These are phyloP conservation scores for Notarius lentiginosus DNA, from an alignment of 2,113 vertebrate species.

Conservation along the genomic window DNA sequence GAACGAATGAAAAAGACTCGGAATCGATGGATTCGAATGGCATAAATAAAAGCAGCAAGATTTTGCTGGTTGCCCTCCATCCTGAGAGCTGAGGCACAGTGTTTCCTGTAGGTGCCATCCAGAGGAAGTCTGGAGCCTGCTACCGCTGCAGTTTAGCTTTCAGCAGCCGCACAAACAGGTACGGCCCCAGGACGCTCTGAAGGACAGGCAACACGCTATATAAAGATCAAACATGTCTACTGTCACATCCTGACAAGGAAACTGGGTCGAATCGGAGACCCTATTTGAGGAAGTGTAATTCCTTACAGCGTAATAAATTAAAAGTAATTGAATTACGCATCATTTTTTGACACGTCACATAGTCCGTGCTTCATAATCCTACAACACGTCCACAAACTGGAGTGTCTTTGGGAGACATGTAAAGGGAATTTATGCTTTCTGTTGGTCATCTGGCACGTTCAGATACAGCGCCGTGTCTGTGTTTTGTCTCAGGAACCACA, in stretches of 20 bases:
- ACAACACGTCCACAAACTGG: neutral
- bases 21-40: conserved; percentile 20
- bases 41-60: conserved; percentile 50
- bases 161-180: conserved; percentile 59
- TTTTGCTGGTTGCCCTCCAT: conserved; percentile 55
- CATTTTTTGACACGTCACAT: neutral
- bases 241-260: conserved; percentile 47
- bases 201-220: conserved; percentile 59
- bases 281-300: conserved; percentile 32
- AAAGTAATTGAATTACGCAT: neutral
- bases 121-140: conserved; percentile 70
- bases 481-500: conserved; percentile 9
- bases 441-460: neutral
- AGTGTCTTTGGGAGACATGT: neutral
- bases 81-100: conserved; percentile 56
- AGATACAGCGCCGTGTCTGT: conserved; percentile 15
- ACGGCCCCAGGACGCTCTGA: conserved; percentile 57
- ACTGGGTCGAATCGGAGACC: conserved; percentile 26
- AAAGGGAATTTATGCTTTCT: neutral
- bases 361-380: neutral
- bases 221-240: conserved; percentile 49
- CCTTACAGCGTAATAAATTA: conserved; percentile 14
- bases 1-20: conserved; percentile 39
- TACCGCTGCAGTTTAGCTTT: conserved; percentile 64
- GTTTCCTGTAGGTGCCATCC: conserved; percentile 71